Evolutionary conservation across 2,888 invertebrate species (phyloP), one percentile per base, ranked within the genome.

Genomic region (Orthonevra nobilis): DNA sequence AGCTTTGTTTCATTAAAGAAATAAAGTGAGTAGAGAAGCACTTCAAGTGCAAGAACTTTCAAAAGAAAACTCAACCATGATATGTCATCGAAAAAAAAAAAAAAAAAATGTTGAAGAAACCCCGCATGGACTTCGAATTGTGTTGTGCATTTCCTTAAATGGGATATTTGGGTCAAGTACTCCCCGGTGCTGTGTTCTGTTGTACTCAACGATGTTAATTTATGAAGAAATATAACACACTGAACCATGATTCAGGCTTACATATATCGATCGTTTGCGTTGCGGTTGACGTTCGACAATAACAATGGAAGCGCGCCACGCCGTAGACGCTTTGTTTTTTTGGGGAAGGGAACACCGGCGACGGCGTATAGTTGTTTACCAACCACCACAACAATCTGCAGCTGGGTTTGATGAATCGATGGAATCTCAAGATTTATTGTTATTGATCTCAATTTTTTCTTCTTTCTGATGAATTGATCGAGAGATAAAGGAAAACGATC

Each of bases 101-200:
- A 17, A 19, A 32, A 36, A 38, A 61, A 36, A 40, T 5, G 19
- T 44, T 52, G 52, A 64, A 68, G 79, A 79, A 79, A 79, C 79
- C 79, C 73, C 48, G 40, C 79, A 66, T 60, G 36, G 28, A 42
- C 48, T 40, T 66, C 40, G 46, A 46, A 73, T 68, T 66, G 66
- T 42, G 20, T 12, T 54, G 64, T 72, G 63, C 34, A 68, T 61
- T 79, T 79, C 79, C 79, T 73, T 79, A 68, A 72, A 66, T 36
- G 73, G 73, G 34, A 44, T 42, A 79, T 79, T 73, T 79, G 66
- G 79, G 79, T 79, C 79, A 79, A 79, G 79, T 79, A 61, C 69
- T 75, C 42, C 20, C 28, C 50, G 66, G 36, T 38, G 26, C 46
- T 63, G 32, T 9, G 52, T 69, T 52, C 50, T n/a, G n/a, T n/a